phyloP scores from a whole-genome alignment of 2,797 vertebrate species.

The Heteromormyrus szaboi region DNA sequence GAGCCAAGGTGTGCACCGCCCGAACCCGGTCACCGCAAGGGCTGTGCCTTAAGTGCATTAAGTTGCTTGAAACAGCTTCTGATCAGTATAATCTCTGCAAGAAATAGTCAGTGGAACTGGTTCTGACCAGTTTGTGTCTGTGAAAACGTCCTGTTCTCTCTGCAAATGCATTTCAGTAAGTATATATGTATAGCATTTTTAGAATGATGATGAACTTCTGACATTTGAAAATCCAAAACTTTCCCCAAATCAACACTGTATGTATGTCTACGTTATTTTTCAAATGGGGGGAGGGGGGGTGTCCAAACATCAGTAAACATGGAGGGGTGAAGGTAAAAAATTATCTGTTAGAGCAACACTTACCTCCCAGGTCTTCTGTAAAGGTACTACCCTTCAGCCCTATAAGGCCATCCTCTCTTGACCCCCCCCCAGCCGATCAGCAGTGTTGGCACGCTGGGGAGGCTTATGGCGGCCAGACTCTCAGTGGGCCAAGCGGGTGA shows the following conservation, averaged over 20 bases:
- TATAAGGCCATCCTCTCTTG: not conserved
- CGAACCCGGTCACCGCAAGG: not conserved
- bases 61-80: not conserved
- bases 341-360: not conserved
- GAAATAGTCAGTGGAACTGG: not conserved
- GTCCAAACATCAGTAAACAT: not conserved
- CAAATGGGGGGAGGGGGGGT: not conserved
- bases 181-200: not conserved
- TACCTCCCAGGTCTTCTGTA: not conserved
- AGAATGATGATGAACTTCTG: not conserved
- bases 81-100: not conserved
- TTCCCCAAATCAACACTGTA: not conserved
- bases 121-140: not conserved
- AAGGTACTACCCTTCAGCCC: not conserved
- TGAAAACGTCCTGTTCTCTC: not conserved
- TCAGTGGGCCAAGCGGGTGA: not conserved
- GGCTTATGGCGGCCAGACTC: not conserved
- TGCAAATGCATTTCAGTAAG: not conserved
- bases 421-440: not conserved
- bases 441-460: slow-evolving; percentile 37
- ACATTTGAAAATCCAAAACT: not conserved
- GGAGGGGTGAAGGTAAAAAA: not conserved
- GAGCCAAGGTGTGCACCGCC: slow-evolving; percentile 38
- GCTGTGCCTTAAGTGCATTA: not conserved
- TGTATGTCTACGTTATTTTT: not conserved